Percentiles rank a stretch among this genome's conserved stretches.
These are phyloP conservation scores for Sarcophaga subvicina DNA, from an alignment of 2,888 invertebrate genomes.

Conservation along the genomic window DNA sequence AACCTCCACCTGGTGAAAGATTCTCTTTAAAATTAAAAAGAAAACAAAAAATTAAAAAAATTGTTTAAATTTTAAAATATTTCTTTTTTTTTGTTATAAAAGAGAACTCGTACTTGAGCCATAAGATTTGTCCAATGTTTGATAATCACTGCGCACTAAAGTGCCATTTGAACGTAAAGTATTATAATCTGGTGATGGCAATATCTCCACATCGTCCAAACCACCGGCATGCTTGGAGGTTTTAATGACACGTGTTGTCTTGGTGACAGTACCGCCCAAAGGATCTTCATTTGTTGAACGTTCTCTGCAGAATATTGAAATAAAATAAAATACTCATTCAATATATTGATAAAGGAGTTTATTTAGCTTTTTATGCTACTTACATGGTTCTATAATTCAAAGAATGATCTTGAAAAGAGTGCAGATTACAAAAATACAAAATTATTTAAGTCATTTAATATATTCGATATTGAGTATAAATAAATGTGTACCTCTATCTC, in stretches of 20 bases:
- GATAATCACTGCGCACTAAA: slow-evolving; percentile 75
- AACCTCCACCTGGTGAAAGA: slow-evolving; percentile 66
- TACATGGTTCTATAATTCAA: slow-evolving; percentile 78
- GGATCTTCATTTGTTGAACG: slow-evolving; percentile 74
- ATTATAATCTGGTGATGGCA: slow-evolving; percentile 75
- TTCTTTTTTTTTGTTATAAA: not conserved
- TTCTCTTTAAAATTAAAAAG: slow-evolving; percentile 60
- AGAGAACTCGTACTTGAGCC: slow-evolving; percentile 71
- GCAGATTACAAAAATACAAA: slow-evolving; percentile 66
- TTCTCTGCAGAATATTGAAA: slow-evolving; percentile 71
- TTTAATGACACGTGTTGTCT: slow-evolving; percentile 79
- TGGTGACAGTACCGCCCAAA: slow-evolving; percentile 75
- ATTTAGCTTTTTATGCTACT: slow-evolving; percentile 66
- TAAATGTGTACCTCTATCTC: slow-evolving; percentile 74
- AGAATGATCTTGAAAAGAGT: slow-evolving; percentile 63
- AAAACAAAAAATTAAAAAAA: not conserved
- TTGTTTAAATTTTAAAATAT: no score
- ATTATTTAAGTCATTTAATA: not conserved
- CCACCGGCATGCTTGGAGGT: slow-evolving; percentile 75
- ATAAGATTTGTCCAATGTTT: slow-evolving; percentile 75
- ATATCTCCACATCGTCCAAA: slow-evolving; percentile 76
- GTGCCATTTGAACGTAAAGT: slow-evolving; percentile 76
- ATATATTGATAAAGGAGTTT: not conserved
- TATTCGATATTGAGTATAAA: not conserved
- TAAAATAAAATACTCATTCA: not conserved